phyloP scores from a whole-genome alignment of 2,113 vertebrate species.

The Baryphthengus martii region DNA sequence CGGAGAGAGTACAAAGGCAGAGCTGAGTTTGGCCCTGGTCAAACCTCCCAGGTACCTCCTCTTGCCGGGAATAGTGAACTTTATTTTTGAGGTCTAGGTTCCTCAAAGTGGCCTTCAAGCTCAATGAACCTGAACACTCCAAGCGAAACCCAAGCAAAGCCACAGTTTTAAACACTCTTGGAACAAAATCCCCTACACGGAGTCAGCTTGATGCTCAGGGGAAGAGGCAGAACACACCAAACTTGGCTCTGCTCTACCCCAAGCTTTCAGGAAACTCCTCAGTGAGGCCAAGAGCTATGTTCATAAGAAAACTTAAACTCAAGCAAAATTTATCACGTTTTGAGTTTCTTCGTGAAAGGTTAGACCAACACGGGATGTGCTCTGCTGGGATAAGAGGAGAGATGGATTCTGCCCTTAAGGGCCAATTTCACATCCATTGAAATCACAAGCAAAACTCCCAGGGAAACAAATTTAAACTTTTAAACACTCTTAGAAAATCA shows the following conservation, averaged over 20 bases:
- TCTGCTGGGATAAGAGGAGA: constrained; percentile 26
- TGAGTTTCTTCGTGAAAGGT: constrained; percentile 39
- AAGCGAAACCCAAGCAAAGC: constrained; percentile 49
- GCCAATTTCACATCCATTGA: not conserved
- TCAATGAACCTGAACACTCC: constrained; percentile 43
- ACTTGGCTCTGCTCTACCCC: constrained; percentile 43
- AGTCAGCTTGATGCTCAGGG: not conserved
- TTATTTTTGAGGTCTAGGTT: not conserved
- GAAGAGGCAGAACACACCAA: not conserved
- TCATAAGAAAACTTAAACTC: constrained; percentile 30
- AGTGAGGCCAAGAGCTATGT: not conserved
- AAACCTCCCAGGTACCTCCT: not conserved
- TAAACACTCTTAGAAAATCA: constrained; percentile 22
- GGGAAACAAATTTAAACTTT: constrained; percentile 26
- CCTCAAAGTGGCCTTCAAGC: not conserved
- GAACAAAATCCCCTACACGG: constrained; percentile 12
- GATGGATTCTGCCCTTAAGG: constrained; percentile 7
- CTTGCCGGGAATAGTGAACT: not conserved
- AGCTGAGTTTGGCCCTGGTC: not conserved
- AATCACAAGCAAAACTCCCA: constrained; percentile 11
- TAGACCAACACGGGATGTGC: constrained; percentile 1
- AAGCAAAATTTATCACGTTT: constrained; percentile 39
- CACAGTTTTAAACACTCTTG: constrained; percentile 5
- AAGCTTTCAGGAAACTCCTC: constrained; percentile 51
- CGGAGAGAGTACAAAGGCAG: not conserved